These are phyloP conservation scores for Thymelicus lineola DNA, from an alignment of 2,888 invertebrate genomes.

Conservation along the genomic window DNA sequence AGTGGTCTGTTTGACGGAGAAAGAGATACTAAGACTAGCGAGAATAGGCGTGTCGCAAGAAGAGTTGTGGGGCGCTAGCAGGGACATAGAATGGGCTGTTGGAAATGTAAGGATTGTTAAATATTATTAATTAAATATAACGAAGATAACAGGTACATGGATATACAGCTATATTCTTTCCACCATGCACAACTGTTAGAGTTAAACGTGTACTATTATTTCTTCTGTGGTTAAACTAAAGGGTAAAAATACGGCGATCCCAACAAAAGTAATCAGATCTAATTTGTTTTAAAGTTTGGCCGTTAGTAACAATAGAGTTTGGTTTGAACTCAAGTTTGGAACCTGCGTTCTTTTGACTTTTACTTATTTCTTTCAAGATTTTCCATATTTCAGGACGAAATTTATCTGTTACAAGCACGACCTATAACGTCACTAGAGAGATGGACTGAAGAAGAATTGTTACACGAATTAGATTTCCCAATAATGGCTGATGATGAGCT, in stretches of 20 bases:
- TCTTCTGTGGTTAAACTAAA: no score
- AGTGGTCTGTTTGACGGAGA: constrained; percentile 83
- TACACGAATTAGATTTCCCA: constrained; percentile 91
- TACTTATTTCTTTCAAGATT: no score
- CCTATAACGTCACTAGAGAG: constrained; percentile 90
- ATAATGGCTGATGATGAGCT: constrained; percentile 87
- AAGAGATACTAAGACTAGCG: constrained; percentile 83
- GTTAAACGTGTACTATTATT: no score
- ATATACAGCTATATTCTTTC: no score
- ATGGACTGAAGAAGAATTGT: constrained; percentile 91
- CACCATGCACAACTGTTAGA: no score
- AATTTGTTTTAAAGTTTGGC: no score
- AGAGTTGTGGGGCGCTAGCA: constrained; percentile 87
- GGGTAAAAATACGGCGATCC: no score
- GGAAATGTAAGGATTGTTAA: constrained; percentile 68
- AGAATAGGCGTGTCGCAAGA: constrained; percentile 84
- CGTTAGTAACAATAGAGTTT: no score
- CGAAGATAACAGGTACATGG: no score
- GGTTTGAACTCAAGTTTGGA: no score
- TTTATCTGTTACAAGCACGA: constrained; percentile 90
- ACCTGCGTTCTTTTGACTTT: no score
- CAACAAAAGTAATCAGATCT: no score
- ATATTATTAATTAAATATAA: not conserved
- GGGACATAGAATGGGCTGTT: constrained; percentile 94
- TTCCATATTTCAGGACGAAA: constrained; percentile 67